Percentiles rank a stretch among this genome's conserved stretches.
phyloP scores from a whole-genome alignment of 2,888 invertebrate species.

The Amphipoea oculea region DNA sequence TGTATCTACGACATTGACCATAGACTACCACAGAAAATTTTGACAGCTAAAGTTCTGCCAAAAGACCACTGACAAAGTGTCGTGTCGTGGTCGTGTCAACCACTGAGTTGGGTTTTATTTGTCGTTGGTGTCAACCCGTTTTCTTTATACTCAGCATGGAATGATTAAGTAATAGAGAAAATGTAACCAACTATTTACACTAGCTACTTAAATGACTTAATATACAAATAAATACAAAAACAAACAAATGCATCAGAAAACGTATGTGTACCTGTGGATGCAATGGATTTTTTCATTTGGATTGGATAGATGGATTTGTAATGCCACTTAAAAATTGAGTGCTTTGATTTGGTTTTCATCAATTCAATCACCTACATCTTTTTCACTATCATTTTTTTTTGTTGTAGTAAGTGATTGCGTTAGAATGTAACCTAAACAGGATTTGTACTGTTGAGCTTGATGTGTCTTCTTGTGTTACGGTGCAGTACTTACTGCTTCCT shows the following conservation, averaged over 20 bases:
- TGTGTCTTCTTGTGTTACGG: not conserved
- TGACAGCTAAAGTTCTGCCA: slow-evolving; percentile 47
- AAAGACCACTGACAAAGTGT: not conserved
- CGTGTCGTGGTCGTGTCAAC: not conserved
- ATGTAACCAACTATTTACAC: no score
- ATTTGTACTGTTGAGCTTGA: not conserved
- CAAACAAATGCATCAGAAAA: no score
- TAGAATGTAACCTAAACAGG: not conserved
- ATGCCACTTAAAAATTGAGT: not conserved
- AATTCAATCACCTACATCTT: not conserved
- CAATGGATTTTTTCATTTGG: not conserved
- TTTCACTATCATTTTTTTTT: not conserved
- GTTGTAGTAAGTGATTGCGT: not conserved
- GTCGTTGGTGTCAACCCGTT: no score
- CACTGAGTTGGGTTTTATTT: no score
- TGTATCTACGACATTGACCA: slow-evolving; percentile 71
- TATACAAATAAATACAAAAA: no score
- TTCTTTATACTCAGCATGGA: no score
- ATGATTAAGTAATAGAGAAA: no score
- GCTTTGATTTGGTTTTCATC: not conserved
- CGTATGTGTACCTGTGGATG: not conserved
- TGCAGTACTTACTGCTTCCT: not conserved
- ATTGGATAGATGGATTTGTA: not conserved
- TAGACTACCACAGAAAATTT: slow-evolving; percentile 53
- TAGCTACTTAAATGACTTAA: no score